phyloP scores from a whole-genome alignment of 1,140 invertebrate genomes.

The Microplitis demolitor region DNA sequence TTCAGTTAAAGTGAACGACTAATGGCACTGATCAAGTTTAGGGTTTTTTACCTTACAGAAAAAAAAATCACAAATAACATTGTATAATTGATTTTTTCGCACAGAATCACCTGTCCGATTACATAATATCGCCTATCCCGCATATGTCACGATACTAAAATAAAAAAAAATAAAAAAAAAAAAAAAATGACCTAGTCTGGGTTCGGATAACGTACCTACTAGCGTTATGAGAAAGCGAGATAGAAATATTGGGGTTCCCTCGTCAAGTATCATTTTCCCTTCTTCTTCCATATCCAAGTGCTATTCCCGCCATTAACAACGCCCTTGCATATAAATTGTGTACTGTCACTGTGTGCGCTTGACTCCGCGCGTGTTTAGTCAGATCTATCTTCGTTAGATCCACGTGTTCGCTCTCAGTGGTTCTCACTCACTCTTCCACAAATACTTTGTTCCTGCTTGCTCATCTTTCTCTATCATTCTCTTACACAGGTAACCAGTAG shows the following conservation, averaged over 20 bases:
- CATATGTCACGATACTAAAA: not conserved
- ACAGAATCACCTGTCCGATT: no score
- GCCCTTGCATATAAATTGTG: conserved; percentile 62
- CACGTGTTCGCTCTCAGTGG: conserved; percentile 35
- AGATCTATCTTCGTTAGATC: conserved; percentile 31
- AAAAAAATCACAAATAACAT: no score
- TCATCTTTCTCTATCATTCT: conserved; percentile 34
- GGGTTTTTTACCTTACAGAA: no score
- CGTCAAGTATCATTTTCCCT: conserved; percentile 17
- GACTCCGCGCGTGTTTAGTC: conserved; percentile 31
- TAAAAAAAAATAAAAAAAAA: not conserved
- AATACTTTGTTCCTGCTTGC: conserved; percentile 29
- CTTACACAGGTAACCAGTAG: conserved; percentile 8
- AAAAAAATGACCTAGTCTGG: not conserved
- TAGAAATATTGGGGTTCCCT: conserved; percentile 19
- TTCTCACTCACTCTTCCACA: conserved; percentile 43
- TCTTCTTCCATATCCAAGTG: conserved; percentile 22
- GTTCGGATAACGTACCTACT: not conserved
- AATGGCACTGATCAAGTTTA: no score
- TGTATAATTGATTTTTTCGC: no score
- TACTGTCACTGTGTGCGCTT: conserved; percentile 36
- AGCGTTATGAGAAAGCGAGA: conserved; percentile 19
- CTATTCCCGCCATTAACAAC: conserved; percentile 58
- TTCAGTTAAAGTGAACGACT: no score
- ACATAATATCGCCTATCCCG: no score